A percentile compares a stretch with the other conserved stretches of the same genome.
Conservation (phyloP, 2,797 vertebrate genomes). For the Botia kubotai region DNA sequence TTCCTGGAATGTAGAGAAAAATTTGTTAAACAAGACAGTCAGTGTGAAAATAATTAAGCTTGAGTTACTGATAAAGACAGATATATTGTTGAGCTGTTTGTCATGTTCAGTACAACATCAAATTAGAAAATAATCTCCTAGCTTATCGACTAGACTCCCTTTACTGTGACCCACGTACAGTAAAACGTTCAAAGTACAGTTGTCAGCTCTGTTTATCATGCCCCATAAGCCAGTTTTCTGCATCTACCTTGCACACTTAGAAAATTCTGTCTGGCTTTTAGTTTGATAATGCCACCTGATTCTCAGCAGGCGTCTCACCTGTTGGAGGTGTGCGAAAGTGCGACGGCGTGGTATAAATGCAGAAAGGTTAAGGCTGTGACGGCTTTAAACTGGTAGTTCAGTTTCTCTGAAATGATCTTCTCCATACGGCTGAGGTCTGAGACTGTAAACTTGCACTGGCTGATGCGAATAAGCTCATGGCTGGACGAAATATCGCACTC, state of each 20-base stretch:
- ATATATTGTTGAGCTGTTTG: slow-evolving; percentile 5
- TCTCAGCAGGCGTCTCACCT: slow-evolving; percentile 77
- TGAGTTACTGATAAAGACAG: background rate
- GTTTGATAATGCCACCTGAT: no score
- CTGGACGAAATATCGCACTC: slow-evolving; percentile 86
- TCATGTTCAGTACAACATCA: slow-evolving; percentile 19
- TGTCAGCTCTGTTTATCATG: background rate
- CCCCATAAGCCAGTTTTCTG: no score
- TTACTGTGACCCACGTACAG: background rate
- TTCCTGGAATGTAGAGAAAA: slow-evolving; percentile 78
- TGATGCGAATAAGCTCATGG: slow-evolving; percentile 93
- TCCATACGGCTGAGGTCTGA: slow-evolving; percentile 96
- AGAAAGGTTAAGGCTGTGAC: slow-evolving; percentile 98
- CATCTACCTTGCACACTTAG: no score
- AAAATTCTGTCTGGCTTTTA: no score
- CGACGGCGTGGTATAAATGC: slow-evolving; percentile 91
- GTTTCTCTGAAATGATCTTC: slow-evolving; percentile 93
- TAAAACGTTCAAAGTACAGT: slow-evolving; percentile 14
- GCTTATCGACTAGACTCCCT: background rate
- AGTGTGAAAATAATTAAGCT: background rate
- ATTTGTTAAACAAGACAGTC: slow-evolving; percentile 53
- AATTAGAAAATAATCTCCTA: slow-evolving; percentile 27
- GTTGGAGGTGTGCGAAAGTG: slow-evolving; percentile 85
- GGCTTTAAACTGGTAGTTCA: slow-evolving; percentile 92
- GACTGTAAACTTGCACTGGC: slow-evolving; percentile 94